These are phyloP conservation scores for Schizotus pectinicornis DNA, from an alignment of 2,888 invertebrate genomes.

Conservation along the genomic window DNA sequence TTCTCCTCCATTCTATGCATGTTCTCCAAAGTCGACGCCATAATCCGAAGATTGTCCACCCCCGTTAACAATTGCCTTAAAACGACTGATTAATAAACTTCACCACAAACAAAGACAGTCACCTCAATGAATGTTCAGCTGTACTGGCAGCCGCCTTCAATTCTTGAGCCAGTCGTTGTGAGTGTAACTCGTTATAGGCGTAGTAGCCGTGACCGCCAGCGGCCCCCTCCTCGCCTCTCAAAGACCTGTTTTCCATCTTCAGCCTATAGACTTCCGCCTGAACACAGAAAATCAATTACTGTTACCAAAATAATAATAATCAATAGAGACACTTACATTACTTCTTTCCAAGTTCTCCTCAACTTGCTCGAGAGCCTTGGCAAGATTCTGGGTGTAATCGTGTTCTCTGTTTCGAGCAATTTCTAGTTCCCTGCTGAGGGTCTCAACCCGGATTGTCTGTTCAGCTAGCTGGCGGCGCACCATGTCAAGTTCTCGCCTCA, in stretches of 20 bases:
- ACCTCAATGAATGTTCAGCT: conserved; percentile 72
- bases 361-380: conserved; percentile 65
- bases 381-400: conserved; percentile 62
- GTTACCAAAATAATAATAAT: conserved; percentile 16
- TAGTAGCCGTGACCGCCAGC: conserved; percentile 54
- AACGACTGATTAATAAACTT: conserved; percentile 31
- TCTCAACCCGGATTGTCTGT: conserved; percentile 61
- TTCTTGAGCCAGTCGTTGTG: conserved; percentile 66
- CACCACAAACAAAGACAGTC: neutral
- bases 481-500: conserved; percentile 64
- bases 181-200: conserved; percentile 47
- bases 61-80: conserved; percentile 71
- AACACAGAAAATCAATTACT: conserved; percentile 31
- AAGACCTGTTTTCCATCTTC: conserved; percentile 61
- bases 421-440: conserved; percentile 63
- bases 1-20: conserved; percentile 63
- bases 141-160: conserved; percentile 67
- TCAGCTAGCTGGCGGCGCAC: conserved; percentile 62
- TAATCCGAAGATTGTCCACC: conserved; percentile 69
- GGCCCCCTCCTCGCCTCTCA: conserved; percentile 60
- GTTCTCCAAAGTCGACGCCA: conserved; percentile 69
- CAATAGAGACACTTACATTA: conserved; percentile 58
- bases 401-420: conserved; percentile 62
- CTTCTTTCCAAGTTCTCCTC: conserved; percentile 66
- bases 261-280: conserved; percentile 62